Evolutionary conservation across 1,140 invertebrate genomes (phyloP).

Genomic region (Neomicropteryx cornuta): DNA sequence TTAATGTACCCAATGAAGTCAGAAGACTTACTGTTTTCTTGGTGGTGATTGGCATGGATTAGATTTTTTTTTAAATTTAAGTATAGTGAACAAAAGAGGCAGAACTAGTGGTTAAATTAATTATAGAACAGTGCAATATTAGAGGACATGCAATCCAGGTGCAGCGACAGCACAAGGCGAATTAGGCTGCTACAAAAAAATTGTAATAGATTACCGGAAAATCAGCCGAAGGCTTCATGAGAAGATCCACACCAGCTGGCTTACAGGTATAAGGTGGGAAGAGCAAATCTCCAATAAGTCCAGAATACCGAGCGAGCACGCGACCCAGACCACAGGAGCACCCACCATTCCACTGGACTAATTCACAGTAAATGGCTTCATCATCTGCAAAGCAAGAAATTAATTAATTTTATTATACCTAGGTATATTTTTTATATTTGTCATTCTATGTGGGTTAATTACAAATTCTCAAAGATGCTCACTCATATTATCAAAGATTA

Average conservation of each 20-base stretch:
- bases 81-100: too few species aligned
- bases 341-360: slow-evolving; percentile 48
- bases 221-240: slow-evolving; percentile 50
- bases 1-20: too few species aligned
- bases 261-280: slow-evolving; percentile 43
- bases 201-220: slow-evolving; percentile 44
- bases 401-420: too few species aligned
- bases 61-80: too few species aligned
- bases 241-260: slow-evolving; percentile 47
- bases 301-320: slow-evolving; percentile 49
- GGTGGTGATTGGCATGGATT: too few species aligned
- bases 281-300: slow-evolving; percentile 47
- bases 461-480: too few species aligned
- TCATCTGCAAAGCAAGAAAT: slow-evolving; percentile 35
- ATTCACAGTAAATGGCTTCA: slow-evolving; percentile 46
- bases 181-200: slow-evolving; percentile 2
- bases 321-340: slow-evolving; percentile 29
- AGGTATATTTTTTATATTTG: slow-evolving; percentile 18
- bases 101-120: too few species aligned
- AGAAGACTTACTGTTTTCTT: too few species aligned
- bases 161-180: slow-evolving; percentile 1
- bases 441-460: slow-evolving; percentile 22
- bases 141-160: slow-evolving; percentile 1
- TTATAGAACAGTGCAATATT: slow-evolving; percentile 1
- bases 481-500: too few species aligned